Base-by-base conservation (phyloP, 1,140 invertebrate species). In the Stegodyphus mimosarum region DNA sequence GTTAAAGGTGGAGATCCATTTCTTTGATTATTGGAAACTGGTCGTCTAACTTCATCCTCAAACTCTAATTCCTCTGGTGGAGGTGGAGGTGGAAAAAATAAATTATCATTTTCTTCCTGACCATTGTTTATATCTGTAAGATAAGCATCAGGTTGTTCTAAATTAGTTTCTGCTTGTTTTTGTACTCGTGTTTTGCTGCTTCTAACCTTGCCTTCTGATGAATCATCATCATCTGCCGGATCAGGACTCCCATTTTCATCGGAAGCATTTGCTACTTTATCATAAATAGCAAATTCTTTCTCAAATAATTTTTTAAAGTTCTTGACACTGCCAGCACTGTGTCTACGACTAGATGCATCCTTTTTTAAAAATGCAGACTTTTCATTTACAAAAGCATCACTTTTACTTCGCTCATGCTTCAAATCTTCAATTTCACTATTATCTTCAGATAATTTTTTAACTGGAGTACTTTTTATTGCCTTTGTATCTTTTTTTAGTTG, bases 261-360 rank as follows among this genome's bases (percentile, higher is more conserved):
- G 63, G 83, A 86, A 15, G 53, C 67, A 33, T 84, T 84, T 48
- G 83, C 75, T 11, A 86, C 83, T 53, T 86, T 86, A 18, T 86
- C 83, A 66, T 86, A 86, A n/a, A 86, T 88, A 90, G 90, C 83
- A 74, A 74, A 85, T 67, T 93, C 94, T 64, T 94, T 93, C 90
- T 96, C 96, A 96, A 96, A 97, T 50, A 97, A 91, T 90, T 96
- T 96, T 89, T 97, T 97, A 87, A 98, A 92, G 89, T 95, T 97
- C 90, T 94, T 96, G 89, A 98, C 97, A 91, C 96, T 97, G 72
- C 96, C 96, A 50, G 96, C 97, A 89, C 96, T 97, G 74, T 95
- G 94, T n/a, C 96, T 97, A 97, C 89, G 96, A 95, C 85, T 95
- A 94, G 84, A 90, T 5, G 74, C 3, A 87, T 89, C 80, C 86